These are phyloP conservation scores for Anguilla japonica DNA, from an alignment of 2,113 vertebrate genomes.

Conservation along the genomic window DNA sequence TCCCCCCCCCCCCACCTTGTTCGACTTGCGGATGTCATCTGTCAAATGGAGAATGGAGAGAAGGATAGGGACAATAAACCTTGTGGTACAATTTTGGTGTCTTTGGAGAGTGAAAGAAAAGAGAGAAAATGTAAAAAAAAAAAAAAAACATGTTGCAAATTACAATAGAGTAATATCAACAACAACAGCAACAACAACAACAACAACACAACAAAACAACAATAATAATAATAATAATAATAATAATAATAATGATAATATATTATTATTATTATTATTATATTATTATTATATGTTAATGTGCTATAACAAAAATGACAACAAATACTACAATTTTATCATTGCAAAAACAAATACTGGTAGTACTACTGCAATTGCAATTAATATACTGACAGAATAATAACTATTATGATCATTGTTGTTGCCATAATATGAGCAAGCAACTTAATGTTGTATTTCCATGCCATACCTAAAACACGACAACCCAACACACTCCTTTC, in stretches of 20 bases:
- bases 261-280: too few species aligned
- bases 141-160: background rate
- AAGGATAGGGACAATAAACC: constrained; percentile 30
- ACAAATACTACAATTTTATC: constrained; percentile 18
- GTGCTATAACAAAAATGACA: background rate
- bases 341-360: constrained; percentile 39
- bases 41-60: constrained; percentile 31
- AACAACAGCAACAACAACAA: background rate
- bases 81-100: constrained; percentile 39
- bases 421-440: background rate
- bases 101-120: constrained; percentile 33
- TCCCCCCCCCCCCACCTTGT: constrained; percentile 7
- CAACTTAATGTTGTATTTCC: constrained; percentile 34
- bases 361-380: constrained; percentile 44
- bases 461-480: background rate
- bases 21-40: constrained; percentile 39
- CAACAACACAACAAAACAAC: background rate
- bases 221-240: background rate
- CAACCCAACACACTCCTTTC: constrained; percentile 13
- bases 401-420: constrained; percentile 16
- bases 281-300: constrained; percentile 27
- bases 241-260: background rate
- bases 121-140: constrained; percentile 61
- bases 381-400: constrained; percentile 25
- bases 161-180: background rate